Base-by-base conservation (phyloP, 1,140 invertebrate species). In the Orius laevigatus region DNA sequence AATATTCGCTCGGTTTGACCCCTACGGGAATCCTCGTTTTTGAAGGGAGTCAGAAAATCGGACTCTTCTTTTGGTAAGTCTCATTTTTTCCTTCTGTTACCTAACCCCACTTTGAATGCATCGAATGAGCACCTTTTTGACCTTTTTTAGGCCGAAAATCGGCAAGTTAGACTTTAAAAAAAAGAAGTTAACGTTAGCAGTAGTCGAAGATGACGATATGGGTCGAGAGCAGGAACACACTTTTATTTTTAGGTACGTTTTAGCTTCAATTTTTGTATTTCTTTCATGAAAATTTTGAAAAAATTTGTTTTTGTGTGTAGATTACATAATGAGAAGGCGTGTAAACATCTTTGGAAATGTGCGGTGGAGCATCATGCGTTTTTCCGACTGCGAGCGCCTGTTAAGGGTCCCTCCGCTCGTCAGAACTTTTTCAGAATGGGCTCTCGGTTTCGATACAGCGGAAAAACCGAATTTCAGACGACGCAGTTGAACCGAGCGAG, bases 331-430 rank as follows among this genome's bases (percentile, higher is more conserved):
- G 91, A 98, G 63, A 95, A 97, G 63, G 93, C 94, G 0, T 94
- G 91, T 63, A 99, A 99, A 66, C 94, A 98, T 67, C 68, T 99
- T 51, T 98, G 96, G 95, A 98, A 98, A 66, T 98, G 94, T 72
- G 94, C 94, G 15, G 88, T 98, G 1, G 95, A 99, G 63, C 91
- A 98, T 70, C 94, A 98, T 66, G 87, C 92, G 0, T 99, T 99
- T 72, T 99, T 98, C 73, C 76, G 94, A 55, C 68, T 98, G 11
- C 76, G 85, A 53, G 88, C 85, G 19, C 84, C 90, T 0, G 81
- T 88, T 0, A 92, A 93, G 64, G 84, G 85, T 2, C 84, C 83
- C 0, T 86, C 79, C 15, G 81, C 83, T 0, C 70, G 88, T 20
- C 91, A 96, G 62, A 96, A 94, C 65, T 95, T 97, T 66, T 94